A percentile compares a stretch with the other conserved stretches of the same genome.
Evolutionary conservation across 2,888 invertebrate genomes (phyloP).

Genomic region (Rhodophaea formosa): DNA sequence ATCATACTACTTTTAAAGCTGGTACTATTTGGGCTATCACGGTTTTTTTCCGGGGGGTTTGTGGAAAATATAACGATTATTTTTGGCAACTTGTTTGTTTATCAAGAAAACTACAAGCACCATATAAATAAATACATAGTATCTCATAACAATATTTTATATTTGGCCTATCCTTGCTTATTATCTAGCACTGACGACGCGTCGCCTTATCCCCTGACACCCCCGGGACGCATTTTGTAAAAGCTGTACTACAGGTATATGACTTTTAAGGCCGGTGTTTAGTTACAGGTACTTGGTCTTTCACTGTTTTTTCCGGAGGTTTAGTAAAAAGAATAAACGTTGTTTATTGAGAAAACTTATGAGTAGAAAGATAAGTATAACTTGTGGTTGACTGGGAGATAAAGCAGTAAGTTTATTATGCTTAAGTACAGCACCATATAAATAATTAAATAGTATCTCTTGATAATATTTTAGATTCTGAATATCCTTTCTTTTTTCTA

Average conservation of each 20-base stretch:
- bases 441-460: too few relatives aligned
- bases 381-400: too few relatives aligned
- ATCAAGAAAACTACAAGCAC: too few relatives aligned
- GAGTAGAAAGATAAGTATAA: too few relatives aligned
- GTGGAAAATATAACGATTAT: background rate
- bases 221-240: constrained; percentile 12
- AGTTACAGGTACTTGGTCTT: constrained; percentile 11
- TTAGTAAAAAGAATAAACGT: background rate
- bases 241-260: constrained; percentile 9
- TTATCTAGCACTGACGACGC: background rate
- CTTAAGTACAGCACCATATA: too few relatives aligned
- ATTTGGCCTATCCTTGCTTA: background rate
- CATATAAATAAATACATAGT: too few relatives aligned
- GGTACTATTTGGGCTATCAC: constrained; percentile 4
- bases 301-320: background rate
- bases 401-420: too few relatives aligned
- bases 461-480: too few relatives aligned
- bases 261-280: constrained; percentile 10
- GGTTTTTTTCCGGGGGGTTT: background rate
- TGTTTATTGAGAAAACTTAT: background rate
- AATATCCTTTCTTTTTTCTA: background rate
- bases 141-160: too few relatives aligned
- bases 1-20: constrained; percentile 14
- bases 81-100: background rate
- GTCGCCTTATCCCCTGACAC: background rate